phyloP scores from a whole-genome alignment of 2,888 invertebrate species.

The Ichneumon xanthorius region DNA sequence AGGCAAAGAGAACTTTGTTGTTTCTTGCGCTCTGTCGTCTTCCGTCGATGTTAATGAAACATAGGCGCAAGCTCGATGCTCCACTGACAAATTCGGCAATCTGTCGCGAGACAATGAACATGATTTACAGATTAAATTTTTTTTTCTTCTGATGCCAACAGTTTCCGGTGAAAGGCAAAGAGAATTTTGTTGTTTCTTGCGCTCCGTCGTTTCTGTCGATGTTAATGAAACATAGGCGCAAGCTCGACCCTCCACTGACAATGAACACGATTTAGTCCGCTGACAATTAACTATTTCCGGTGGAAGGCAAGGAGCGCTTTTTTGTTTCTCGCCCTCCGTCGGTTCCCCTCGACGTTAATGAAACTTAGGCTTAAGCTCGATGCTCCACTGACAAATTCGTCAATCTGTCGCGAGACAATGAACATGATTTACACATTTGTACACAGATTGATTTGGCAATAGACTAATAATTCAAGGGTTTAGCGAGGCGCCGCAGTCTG shows the following conservation, averaged over 20 bases:
- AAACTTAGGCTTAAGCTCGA: conserved; percentile 1
- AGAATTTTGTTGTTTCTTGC: not conserved
- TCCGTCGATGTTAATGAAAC: not conserved
- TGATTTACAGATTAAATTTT: not conserved
- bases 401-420: not conserved
- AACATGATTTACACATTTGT: conserved; percentile 26
- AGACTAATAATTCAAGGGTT: conserved; percentile 52
- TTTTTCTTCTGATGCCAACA: too few relatives aligned
- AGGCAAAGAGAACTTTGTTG: not conserved
- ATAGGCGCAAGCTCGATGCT: conserved; percentile 4
- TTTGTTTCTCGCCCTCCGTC: not conserved
- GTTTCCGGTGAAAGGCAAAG: too few relatives aligned
- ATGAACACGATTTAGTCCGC: conserved; percentile 23
- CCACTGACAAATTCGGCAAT: conserved; percentile 31
- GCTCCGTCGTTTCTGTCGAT: not conserved
- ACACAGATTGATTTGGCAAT: conserved; percentile 45
- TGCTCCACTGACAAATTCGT: not conserved
- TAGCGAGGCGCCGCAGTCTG: conserved; percentile 59
- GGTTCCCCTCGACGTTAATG: not conserved
- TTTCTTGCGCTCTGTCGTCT: not conserved
- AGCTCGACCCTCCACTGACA: conserved; percentile 14
- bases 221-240: not conserved
- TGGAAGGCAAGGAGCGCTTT: too few relatives aligned
- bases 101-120: conserved; percentile 9
- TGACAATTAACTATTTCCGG: too few relatives aligned